Conservation (phyloP, 2,888 invertebrate species). For the Drosophila phalerata region DNA sequence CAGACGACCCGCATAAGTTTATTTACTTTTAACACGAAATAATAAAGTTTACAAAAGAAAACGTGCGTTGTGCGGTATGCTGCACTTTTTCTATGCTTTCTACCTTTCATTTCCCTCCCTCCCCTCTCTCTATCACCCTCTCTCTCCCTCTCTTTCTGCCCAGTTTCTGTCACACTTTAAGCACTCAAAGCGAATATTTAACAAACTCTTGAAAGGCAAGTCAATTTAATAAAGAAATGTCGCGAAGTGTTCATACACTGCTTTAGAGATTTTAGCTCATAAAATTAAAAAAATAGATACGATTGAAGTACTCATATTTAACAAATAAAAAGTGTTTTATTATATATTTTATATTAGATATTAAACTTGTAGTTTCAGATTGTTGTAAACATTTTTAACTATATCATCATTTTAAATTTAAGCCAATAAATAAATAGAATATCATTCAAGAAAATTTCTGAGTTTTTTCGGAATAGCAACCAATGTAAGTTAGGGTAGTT, state of each 20-base stretch:
- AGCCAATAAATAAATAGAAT: not conserved
- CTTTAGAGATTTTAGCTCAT: not conserved
- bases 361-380: too few species aligned
- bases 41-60: constrained; percentile 81
- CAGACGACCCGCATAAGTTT: constrained; percentile 68
- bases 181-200: constrained; percentile 58
- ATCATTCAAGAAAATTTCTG: not conserved
- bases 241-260: constrained; percentile 1
- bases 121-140: not conserved
- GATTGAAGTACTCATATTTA: too few species aligned
- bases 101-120: not conserved
- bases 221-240: constrained; percentile 14
- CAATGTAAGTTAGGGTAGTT: not conserved
- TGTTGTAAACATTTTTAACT: not conserved
- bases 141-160: not conserved
- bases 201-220: constrained; percentile 22
- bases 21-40: constrained; percentile 81
- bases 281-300: not conserved
- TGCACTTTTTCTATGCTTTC: constrained; percentile 56
- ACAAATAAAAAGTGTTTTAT: too few species aligned
- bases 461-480: not conserved
- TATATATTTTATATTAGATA: too few species aligned
- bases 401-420: not conserved
- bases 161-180: constrained; percentile 48
- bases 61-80: constrained; percentile 69